Evolutionary conservation across 2,797 vertebrate genomes (phyloP).

Genomic region (Mastacembelus armatus): DNA sequence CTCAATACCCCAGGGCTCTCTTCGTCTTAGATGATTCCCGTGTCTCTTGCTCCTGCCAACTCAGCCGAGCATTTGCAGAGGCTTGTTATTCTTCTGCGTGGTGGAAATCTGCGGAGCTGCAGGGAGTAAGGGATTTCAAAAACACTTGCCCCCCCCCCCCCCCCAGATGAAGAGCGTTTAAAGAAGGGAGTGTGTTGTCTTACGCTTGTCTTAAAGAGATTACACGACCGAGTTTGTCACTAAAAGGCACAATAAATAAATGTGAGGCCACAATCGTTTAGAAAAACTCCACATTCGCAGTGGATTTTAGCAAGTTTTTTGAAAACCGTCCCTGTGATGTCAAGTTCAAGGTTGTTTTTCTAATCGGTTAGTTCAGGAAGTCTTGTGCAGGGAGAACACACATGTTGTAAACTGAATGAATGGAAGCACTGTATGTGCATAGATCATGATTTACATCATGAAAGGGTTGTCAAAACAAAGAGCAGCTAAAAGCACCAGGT

Average conservation of each 20-base stretch:
- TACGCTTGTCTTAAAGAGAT: constrained; percentile 40
- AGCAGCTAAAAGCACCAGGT: too few relatives aligned
- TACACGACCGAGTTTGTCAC: constrained; percentile 13
- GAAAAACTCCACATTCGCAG: constrained; percentile 6
- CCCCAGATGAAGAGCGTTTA: constrained; percentile 55
- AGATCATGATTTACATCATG: too few relatives aligned
- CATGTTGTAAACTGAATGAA: too few relatives aligned
- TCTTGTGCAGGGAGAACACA: constrained; percentile 25
- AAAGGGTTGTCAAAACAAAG: too few relatives aligned
- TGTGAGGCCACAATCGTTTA: constrained; percentile 4
- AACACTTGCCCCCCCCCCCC: too few relatives aligned
- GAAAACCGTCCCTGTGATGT: constrained; percentile 5
- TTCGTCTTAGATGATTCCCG: constrained; percentile 80
- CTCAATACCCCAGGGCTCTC: constrained; percentile 76
- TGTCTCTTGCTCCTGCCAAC: constrained; percentile 79
- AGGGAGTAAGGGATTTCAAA: constrained; percentile 65
- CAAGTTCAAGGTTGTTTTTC: constrained; percentile 25
- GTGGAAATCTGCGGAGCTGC: constrained; percentile 68
- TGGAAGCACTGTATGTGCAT: too few relatives aligned
- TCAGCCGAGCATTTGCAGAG: constrained; percentile 73
- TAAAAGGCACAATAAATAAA: constrained; percentile 27
- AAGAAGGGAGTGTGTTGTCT: constrained; percentile 34
- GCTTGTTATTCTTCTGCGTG: constrained; percentile 73
- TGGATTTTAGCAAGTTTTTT: constrained; percentile 19
- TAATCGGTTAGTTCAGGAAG: constrained; percentile 50